Conservation (phyloP, 2,797 vertebrate species). For the Percopsis omiscomaycus region DNA sequence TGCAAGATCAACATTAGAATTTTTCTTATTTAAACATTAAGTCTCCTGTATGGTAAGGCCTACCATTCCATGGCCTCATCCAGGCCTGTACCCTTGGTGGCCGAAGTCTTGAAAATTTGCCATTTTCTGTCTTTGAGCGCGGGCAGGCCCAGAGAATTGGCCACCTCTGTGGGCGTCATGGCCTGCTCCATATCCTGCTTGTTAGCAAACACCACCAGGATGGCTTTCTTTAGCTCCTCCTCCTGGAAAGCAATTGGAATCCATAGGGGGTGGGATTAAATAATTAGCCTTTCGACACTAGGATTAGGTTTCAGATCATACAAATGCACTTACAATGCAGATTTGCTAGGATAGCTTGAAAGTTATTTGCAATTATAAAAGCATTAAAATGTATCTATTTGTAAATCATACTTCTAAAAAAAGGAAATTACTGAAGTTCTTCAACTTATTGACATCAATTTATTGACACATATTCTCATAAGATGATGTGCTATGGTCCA, state of each 20-base stretch:
- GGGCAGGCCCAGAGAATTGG: slow-evolving; percentile 89
- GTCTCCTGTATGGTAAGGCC: slow-evolving; percentile 27
- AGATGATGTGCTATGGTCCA: background rate
- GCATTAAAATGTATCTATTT: too few species aligned
- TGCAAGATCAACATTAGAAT: too few species aligned
- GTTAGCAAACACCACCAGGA: slow-evolving; percentile 97
- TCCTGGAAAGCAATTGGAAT: slow-evolving; percentile 74
- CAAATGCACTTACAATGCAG: too few species aligned
- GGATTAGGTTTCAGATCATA: too few species aligned
- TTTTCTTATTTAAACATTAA: too few species aligned
- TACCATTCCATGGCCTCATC: slow-evolving; percentile 99
- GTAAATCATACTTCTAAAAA: too few species aligned
- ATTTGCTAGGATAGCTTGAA: too few species aligned
- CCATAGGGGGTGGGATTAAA: too few species aligned
- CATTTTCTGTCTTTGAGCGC: slow-evolving; percentile 96
- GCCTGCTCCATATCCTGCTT: slow-evolving; percentile 99
- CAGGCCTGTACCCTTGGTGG: slow-evolving; percentile 93
- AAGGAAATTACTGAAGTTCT: too few species aligned
- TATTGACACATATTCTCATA: background rate
- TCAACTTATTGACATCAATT: too few species aligned
- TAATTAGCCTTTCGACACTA: too few species aligned
- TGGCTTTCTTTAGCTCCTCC: slow-evolving; percentile 97
- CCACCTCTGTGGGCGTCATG: slow-evolving; percentile 96
- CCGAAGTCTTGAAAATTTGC: slow-evolving; percentile 99
- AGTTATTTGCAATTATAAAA: too few species aligned